Evolutionary conservation across 2,113 vertebrate species (phyloP), one percentile per base, ranked within the genome.

Genomic region (Cyprinus carpio): DNA sequence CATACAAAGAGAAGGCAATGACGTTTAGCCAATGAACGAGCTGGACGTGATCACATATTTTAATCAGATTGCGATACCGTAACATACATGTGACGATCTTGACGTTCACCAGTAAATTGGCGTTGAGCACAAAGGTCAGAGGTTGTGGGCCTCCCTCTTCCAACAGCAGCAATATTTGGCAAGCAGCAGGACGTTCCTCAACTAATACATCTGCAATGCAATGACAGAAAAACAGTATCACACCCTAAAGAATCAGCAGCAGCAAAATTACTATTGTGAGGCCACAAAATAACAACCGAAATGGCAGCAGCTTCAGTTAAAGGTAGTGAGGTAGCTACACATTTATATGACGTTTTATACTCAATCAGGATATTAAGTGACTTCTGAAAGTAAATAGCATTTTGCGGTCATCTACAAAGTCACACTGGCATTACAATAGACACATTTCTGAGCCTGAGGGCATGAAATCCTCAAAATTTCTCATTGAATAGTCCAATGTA

Each of bases 91-190:
- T 93, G 31, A 96, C 89, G 82, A 97, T 92, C 89, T 95, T 97
- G 91, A 99, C 94, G 86, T 97, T 98, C 86, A 99, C 94, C 23
- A 99, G 93, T 31, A 99, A 93, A 91, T 99, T 99, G 84, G 96
- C 95, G 86, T 99, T 99, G 81, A 99, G 92, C 31, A 98, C 93
- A 83, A 99, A 99, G 1, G 96, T 98, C 91, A 98, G 87, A 46
- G 95, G 95, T 80, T 90, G 93, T 16, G 93, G 93, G 65, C 91
- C 94, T 90, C 92, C 95, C 76, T 97, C 95, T 85, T 93, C 93
- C 87, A 99, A 93, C 12, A 97, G 91, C 77, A 92, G 92, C 84
- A 92, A 62, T 4, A 98, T 93, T 89, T 96, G 95, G 67, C 96
- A 93, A 15, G 87, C 93, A 87, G 95, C 95, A 0, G 97, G 97